Evolutionary conservation across 2,797 vertebrate species (phyloP).

Genomic region (Cyclopterus lumpus): DNA sequence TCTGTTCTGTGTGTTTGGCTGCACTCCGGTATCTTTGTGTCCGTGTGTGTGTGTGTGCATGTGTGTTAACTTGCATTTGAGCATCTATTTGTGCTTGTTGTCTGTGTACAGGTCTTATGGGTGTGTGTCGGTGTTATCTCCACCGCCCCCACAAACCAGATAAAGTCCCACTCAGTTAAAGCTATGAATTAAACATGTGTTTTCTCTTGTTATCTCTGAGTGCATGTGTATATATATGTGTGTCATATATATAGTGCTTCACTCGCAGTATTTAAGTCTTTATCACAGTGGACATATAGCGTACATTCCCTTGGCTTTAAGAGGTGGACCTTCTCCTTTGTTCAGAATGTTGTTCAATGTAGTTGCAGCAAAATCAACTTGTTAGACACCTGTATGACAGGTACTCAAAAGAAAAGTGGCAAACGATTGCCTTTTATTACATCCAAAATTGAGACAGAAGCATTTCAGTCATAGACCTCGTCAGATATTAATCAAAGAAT

Average conservation of each 20-base stretch:
- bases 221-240: neutral
- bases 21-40: slow-evolving; percentile 17
- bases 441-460: neutral
- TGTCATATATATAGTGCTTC: slow-evolving; percentile 3
- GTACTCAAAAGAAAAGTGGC: neutral
- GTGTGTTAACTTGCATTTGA: slow-evolving; percentile 13
- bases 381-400: neutral
- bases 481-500: neutral
- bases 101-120: neutral
- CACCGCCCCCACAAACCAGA: slow-evolving; percentile 35
- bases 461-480: neutral
- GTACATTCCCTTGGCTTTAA: slow-evolving; percentile 35
- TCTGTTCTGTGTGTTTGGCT: slow-evolving; percentile 29
- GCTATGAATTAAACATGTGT: slow-evolving; percentile 54
- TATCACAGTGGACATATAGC: slow-evolving; percentile 47
- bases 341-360: neutral
- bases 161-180: slow-evolving; percentile 43
- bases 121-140: slow-evolving; percentile 18
- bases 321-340: neutral
- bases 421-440: neutral
- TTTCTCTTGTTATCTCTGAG: slow-evolving; percentile 35
- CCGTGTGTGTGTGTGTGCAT: slow-evolving; percentile 8
- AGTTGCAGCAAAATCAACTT: neutral
- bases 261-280: slow-evolving; percentile 32
- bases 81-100: slow-evolving; percentile 27